Base-by-base conservation (phyloP, 2,888 invertebrate genomes). In the Ophioninae sp. region DNA sequence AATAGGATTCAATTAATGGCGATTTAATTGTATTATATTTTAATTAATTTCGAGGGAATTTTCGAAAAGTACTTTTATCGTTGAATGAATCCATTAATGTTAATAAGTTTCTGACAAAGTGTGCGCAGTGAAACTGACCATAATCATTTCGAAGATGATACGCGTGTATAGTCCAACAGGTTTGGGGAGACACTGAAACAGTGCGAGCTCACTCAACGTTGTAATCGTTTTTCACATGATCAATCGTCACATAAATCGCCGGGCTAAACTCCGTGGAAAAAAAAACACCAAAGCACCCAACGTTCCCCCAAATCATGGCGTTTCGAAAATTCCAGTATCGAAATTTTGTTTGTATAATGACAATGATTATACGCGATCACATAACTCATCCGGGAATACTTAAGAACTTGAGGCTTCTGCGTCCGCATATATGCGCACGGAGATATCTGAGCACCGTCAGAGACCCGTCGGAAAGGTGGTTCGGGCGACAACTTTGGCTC, bases 321-420 rank as follows among this genome's bases (percentile, higher is more conserved):
- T 74, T 73, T 6, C 9, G 0, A 37, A 74, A 68, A 59, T 44
- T 22, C 58, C 23, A 64, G 30, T 65, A 61, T 73, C 61, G 2
- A 23, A 68, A 9, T 17, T 30, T 69, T 51, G 23, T 67, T 75
- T 67, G 74, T 69, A 23, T 75, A 73, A 61, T 44, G 59, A 59
- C 63, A 51, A 20, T 64, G 74, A 81, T 79, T 58, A 76, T 69
- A 63, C 75, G 72, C 81, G 79, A 41, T 63, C 76, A 61, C 73
- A 81, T 81, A 81, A 81, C 81, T 83, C 81, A 83, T 76, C 73
- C 76, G 73, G 76, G 79, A 79, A 79, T 83, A 79, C 85, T 78
- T 68, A 58, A 61, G 61, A 79, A 23, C 63, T 79, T 56, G 71
- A 67, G 71, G 59, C 37, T 69, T 65, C 59, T 37, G 67, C 30